Evolutionary conservation across 2,113 vertebrate genomes (phyloP).

Genomic region (Datnioides undecimradiatus): DNA sequence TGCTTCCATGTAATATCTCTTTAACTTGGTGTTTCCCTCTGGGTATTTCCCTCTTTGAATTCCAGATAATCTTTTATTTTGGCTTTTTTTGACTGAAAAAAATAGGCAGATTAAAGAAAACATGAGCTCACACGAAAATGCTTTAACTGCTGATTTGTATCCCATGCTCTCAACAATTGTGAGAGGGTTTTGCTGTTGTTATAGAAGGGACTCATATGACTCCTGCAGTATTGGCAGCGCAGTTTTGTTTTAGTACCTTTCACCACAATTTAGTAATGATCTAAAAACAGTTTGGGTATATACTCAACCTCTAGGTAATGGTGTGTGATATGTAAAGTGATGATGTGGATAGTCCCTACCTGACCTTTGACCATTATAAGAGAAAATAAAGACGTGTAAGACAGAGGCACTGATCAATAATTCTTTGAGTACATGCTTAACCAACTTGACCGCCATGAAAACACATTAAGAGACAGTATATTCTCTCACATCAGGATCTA

Average conservation of each 20-base stretch:
- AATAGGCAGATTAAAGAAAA: not conserved
- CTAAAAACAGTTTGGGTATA: not conserved
- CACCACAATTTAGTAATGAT: not conserved
- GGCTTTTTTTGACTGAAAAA: not conserved
- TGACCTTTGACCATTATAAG: constrained; percentile 25
- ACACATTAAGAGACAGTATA: not conserved
- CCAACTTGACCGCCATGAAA: not conserved
- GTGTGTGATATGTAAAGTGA: not conserved
- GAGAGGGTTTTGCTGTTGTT: not conserved
- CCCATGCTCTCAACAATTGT: not conserved
- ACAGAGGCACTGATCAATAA: constrained; percentile 35
- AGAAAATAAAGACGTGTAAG: constrained; percentile 31
- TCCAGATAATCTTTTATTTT: not conserved
- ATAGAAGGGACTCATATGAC: not conserved
- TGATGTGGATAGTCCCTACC: constrained; percentile 45
- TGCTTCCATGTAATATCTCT: not conserved
- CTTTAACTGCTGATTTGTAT: not conserved
- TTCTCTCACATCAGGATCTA: no score
- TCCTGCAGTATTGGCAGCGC: not conserved
- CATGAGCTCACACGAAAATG: not conserved
- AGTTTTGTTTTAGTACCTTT: not conserved
- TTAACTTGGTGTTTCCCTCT: not conserved
- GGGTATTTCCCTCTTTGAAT: not conserved
- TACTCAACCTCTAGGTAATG: not conserved
- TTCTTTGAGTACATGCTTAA: not conserved